These are phyloP conservation scores for Sparus aurata DNA, from an alignment of 2,797 vertebrate species.

Conservation along the genomic window DNA sequence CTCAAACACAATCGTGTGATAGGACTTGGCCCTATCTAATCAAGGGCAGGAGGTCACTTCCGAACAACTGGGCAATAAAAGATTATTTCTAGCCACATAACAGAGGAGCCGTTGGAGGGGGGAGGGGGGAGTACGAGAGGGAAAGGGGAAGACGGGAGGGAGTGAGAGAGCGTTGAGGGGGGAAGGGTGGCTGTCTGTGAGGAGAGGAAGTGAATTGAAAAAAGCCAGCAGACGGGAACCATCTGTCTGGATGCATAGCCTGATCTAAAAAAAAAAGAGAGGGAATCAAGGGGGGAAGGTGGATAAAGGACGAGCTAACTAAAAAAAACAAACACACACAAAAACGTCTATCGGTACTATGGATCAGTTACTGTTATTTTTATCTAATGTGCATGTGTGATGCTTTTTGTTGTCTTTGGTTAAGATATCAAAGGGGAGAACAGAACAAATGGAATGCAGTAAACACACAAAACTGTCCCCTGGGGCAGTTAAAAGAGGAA, in stretches of 20 bases:
- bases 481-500: conserved; percentile 58
- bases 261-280: conserved; percentile 77
- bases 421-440: conserved; percentile 74
- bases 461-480: conserved; percentile 65
- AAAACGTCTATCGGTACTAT: conserved; percentile 24
- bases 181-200: conserved; percentile 86
- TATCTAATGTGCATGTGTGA: conserved; percentile 52
- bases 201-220: conserved; percentile 94
- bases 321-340: neutral
- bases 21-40: conserved; percentile 97
- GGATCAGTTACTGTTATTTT: conserved; percentile 38
- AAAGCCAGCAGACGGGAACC: conserved; percentile 97
- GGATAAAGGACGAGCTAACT: conserved; percentile 75
- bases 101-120: conserved; percentile 85
- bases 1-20: conserved; percentile 93
- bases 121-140: conserved; percentile 24
- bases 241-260: conserved; percentile 92
- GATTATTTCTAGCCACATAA: conserved; percentile 96
- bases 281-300: conserved; percentile 54
- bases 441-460: conserved; percentile 69
- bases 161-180: conserved; percentile 24
- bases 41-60: conserved; percentile 99
- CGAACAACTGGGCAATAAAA: conserved; percentile 99
- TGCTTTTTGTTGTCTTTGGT: conserved; percentile 59
- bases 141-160: conserved; percentile 30